A percentile compares a stretch with the other conserved stretches of the same genome.
Evolutionary conservation across 2,797 vertebrate genomes (phyloP).

Genomic region (Parauchenoglanis punctatus): DNA sequence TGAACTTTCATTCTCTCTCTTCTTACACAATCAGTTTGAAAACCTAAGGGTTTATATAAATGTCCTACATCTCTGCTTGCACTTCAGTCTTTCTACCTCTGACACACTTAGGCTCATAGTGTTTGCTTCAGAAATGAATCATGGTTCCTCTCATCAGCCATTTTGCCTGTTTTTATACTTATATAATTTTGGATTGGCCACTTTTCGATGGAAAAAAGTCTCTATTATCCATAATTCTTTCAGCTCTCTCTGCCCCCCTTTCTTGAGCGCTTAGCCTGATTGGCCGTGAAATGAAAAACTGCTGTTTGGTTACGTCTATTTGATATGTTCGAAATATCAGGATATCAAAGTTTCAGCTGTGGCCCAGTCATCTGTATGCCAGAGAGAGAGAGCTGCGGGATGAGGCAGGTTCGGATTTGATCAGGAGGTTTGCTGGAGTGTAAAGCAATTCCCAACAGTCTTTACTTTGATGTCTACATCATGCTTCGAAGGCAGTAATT

Average conservation of each 20-base stretch:
- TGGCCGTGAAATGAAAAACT: constrained; percentile 41
- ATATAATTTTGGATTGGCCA: constrained; percentile 1
- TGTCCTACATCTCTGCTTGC: not conserved
- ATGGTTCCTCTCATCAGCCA: not conserved
- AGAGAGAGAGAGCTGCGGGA: not conserved
- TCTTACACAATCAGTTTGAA: not conserved
- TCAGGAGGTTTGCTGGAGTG: constrained; percentile 24
- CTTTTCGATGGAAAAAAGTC: not conserved
- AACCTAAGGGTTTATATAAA: not conserved
- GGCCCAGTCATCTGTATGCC: constrained; percentile 24
- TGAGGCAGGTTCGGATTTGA: constrained; percentile 13
- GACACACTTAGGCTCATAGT: not conserved
- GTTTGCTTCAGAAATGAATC: not conserved
- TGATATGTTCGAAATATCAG: constrained; percentile 36
- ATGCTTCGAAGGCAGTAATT: constrained; percentile 18
- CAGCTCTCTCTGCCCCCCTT: not conserved
- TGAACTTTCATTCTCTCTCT: not conserved
- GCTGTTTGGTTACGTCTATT: constrained; percentile 35
- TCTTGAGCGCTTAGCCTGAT: not conserved
- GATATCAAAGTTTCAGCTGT: constrained; percentile 38
- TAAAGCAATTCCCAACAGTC: constrained; percentile 20
- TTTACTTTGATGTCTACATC: constrained; percentile 45
- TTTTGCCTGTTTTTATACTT: not conserved
- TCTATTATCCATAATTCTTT: constrained; percentile 19
- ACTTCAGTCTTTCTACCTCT: not conserved